Evolutionary conservation across 2,113 vertebrate genomes (phyloP).

Genomic region (Ariopsis seemanni): DNA sequence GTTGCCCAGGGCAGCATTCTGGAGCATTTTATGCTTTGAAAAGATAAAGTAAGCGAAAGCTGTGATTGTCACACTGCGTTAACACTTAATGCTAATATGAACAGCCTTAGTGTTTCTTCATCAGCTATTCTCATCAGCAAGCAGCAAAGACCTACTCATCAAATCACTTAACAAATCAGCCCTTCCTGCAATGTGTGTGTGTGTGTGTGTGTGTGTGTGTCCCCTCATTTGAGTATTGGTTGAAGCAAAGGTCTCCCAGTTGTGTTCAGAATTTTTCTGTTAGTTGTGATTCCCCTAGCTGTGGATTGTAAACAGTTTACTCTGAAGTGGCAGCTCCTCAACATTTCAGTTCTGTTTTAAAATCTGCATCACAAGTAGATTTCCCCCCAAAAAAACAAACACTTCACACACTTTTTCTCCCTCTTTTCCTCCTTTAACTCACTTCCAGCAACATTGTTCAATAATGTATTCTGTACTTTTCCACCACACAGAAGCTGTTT

Average conservation of each 20-base stretch:
- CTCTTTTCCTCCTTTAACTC: neutral
- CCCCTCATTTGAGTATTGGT: slow-evolving; percentile 10
- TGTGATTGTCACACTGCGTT: slow-evolving; percentile 4
- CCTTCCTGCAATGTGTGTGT: neutral
- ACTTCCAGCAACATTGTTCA: neutral
- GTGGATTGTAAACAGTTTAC: slow-evolving; percentile 41
- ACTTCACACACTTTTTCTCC: neutral
- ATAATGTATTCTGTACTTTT: neutral
- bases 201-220: neutral
- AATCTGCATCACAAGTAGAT: slow-evolving; percentile 11
- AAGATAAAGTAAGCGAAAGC: slow-evolving; percentile 1
- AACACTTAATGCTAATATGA: slow-evolving; percentile 37
- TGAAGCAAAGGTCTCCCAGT: slow-evolving; percentile 15
- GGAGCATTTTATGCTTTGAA: slow-evolving; percentile 16
- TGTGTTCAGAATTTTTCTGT: slow-evolving; percentile 8
- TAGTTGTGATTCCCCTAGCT: neutral
- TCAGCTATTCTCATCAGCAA: slow-evolving; percentile 36
- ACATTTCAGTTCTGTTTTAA: neutral
- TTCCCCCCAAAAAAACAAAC: neutral
- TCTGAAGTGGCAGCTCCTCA: neutral
- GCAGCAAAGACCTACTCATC: slow-evolving; percentile 35
- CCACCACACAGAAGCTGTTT: neutral
- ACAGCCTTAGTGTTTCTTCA: slow-evolving; percentile 35
- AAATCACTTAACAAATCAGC: slow-evolving; percentile 44
- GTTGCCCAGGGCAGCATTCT: neutral